Base-by-base conservation (phyloP, 1,140 invertebrate genomes). In the Eurytemora carolleeae region DNA sequence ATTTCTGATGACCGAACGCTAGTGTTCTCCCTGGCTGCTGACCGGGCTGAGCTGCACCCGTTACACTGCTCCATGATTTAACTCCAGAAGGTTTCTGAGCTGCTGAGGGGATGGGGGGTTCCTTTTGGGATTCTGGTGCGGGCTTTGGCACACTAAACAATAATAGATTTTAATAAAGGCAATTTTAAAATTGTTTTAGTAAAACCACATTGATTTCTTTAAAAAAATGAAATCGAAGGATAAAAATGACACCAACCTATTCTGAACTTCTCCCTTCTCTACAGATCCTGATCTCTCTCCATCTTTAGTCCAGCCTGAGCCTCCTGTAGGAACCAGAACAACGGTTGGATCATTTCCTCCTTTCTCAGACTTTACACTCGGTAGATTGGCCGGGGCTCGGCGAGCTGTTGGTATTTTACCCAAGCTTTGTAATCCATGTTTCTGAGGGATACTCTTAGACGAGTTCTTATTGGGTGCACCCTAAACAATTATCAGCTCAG, bases 351-450 rank as follows among this genome's bases (percentile, higher is more conserved):
- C 81, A 73, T 81, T 82, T 69, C 80, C 82, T 71, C 80, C 80
- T 70, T 82, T 79, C 81, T 95, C 90, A 74, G 88, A 91, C 80
- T 93, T 95, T 75, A 95, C 78, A 82, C 90, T 94, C 74, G 92
- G 91, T 77, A 95, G 78, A 81, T 94, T 92, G 72, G 87, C 89
- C 75, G 92, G 92, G 76, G 89, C 87, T 74, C 91, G 84, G 75
- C 91, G 83, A 74, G 86, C 84, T 74, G 82, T 87, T 73, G 86
- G 87, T 76, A 95, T 87, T 84, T 94, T 95, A 78, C 91, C 90
- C 82, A 96, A 82, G 77, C 82, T 88, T 86, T 94, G 90, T 82
- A 95, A 87, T 80, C 91, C 91, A 93, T 94, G 88, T 86, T 93
- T 92, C 73, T 86, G 83, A 79, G 86, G 82, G 76, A 83, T 88